Conservation (phyloP, 2,113 vertebrate species). For the Piprites chloris region DNA sequence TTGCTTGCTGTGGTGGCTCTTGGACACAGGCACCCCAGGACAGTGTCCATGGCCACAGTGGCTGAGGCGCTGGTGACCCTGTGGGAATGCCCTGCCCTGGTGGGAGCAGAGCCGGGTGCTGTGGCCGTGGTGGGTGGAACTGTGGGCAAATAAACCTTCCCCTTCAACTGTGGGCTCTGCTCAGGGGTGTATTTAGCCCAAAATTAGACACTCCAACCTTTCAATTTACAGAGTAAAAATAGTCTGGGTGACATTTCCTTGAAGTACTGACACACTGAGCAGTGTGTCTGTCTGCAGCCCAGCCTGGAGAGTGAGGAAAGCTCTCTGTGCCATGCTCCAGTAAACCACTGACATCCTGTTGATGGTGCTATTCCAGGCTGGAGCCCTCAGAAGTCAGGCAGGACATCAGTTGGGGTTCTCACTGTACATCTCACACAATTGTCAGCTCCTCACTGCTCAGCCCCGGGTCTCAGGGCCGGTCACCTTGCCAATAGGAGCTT, state of each 20-base stretch:
- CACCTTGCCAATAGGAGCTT: not conserved
- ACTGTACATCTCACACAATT: rapidly evolving
- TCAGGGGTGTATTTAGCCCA: not conserved
- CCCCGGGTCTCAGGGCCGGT: not conserved
- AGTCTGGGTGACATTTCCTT: not conserved
- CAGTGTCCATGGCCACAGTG: rapidly evolving
- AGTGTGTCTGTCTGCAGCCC: not conserved
- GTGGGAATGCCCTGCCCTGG: rapidly evolving
- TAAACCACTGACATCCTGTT: not conserved
- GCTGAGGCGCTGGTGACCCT: not conserved
- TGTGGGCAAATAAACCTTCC: not conserved
- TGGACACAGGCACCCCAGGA: rapidly evolving
- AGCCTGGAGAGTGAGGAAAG: not conserved
- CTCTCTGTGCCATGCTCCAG: not conserved
- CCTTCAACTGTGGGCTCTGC: not conserved
- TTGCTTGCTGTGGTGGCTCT: not conserved
- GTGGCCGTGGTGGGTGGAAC: not conserved
- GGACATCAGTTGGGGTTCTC: not conserved
- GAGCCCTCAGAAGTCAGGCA: not conserved
- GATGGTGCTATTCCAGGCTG: not conserved
- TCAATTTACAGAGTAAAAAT: not conserved
- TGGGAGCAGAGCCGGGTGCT: not conserved
- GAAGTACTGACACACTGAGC: not conserved
- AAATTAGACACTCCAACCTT: not conserved
- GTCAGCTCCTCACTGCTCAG: not conserved